Base-by-base conservation (phyloP, 2,888 invertebrate genomes). In the Hybos culiciformis region DNA sequence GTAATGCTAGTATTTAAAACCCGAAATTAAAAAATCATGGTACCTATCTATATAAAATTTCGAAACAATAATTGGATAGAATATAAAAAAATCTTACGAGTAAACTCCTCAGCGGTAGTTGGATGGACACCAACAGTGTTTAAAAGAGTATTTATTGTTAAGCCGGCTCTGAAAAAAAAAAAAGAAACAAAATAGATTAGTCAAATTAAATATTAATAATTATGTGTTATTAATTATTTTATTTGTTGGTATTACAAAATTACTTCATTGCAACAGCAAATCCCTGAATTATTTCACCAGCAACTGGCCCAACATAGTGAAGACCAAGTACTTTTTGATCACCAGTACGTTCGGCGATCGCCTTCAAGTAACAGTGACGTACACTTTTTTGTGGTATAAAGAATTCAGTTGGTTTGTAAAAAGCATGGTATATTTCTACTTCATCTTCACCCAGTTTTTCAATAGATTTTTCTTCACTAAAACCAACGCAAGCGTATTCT, bases 371-470 rank as follows among this genome's bases (percentile, higher is more conserved):
- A 67, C 96, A 96, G 63, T 83, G 80, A 56, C 79, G 78, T 54
- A 86, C 83, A 59, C 80, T 83, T 53, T 84, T 79, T 63, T 90
- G 84, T 14, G 94, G 88, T 49, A 97, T 78, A 58, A 91, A 88
- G 72, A 90, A 94, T 71, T 97, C 96, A 5, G 96, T 83, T 29
- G 96, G 94, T 66, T 86, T 87, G 69, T 93, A 94, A 65, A 78
- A 88, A 39, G 85, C 85, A 69, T 97, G 96, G 69, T 91, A 97
- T 18, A 94, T 70, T 67, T 94, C 94, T 42, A 94, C 62, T 51
- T 79, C 75, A 17, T 90, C 86, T 39, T 76, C 80, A 60, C 73
- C 70, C 19, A 20, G 9, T 49, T 70, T 58, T 39, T 65, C 63
- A 12, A 74, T 62, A 0, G 94, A 93, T 20, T 69, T 69, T 62